Conservation (phyloP, 2,797 vertebrate species). For the Dendrocincla tyrannina region DNA sequence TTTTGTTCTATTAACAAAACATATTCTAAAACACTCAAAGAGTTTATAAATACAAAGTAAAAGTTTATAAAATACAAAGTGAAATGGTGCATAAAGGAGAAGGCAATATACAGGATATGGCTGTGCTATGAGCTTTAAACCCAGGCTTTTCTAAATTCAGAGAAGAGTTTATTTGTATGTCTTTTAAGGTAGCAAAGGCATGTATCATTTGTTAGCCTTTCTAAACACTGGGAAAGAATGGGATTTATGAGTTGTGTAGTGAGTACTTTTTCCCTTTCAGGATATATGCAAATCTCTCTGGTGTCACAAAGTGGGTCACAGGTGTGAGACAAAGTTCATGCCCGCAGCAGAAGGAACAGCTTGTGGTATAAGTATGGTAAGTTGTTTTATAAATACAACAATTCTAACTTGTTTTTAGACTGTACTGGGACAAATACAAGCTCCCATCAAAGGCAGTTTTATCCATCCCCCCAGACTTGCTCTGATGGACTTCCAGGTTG, state of each 20-base stretch:
- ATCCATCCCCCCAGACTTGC: background rate
- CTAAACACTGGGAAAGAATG: background rate
- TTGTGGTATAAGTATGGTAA: conserved; percentile 94
- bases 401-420: background rate
- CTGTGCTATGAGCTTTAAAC: background rate
- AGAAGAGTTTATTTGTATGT: background rate
- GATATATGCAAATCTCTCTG: conserved; percentile 98
- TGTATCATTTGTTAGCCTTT: background rate
- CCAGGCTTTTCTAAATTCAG: background rate
- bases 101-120: background rate
- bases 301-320: conserved; percentile 93
- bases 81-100: background rate
- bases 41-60: too few relatives aligned
- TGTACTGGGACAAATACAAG: background rate
- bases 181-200: background rate
- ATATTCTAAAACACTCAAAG: background rate
- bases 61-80: background rate
- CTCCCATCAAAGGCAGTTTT: background rate
- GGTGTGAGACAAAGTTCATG: conserved; percentile 99
- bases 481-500: background rate
- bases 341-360: conserved; percentile 94
- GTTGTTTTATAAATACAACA: conserved; percentile 20
- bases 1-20: background rate
- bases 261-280: conserved; percentile 72
- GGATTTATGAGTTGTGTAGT: background rate